Evolutionary conservation across 2,888 invertebrate genomes (phyloP).

Genomic region (Hirtodrosophila trivittata): DNA sequence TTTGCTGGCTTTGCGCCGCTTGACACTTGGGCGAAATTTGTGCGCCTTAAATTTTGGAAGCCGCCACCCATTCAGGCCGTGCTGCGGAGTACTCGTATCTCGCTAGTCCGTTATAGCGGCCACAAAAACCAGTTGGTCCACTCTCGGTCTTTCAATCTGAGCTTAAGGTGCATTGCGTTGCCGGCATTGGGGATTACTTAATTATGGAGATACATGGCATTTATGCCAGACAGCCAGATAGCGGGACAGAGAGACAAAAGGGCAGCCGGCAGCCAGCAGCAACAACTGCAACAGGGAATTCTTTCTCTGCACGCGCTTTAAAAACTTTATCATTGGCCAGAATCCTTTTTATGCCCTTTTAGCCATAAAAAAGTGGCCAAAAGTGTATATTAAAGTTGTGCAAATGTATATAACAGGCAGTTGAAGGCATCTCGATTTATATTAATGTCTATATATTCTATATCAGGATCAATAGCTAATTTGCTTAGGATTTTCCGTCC

Average conservation of each 20-base stretch:
- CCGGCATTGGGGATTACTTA: slow-evolving; percentile 68
- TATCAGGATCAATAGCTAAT: too few relatives aligned
- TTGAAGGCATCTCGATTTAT: too few relatives aligned
- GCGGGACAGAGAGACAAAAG: slow-evolving; percentile 6
- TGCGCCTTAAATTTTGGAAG: slow-evolving; percentile 59
- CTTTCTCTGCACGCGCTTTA: slow-evolving; percentile 8
- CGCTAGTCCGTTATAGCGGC: slow-evolving; percentile 56
- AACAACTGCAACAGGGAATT: slow-evolving; percentile 17
- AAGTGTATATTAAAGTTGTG: not conserved
- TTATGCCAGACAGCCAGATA: slow-evolving; percentile 4
- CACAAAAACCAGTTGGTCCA: slow-evolving; percentile 61
- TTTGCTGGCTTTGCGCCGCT: slow-evolving; percentile 26
- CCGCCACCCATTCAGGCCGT: slow-evolving; percentile 45
- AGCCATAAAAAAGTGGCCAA: not conserved
- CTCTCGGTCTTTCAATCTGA: slow-evolving; percentile 43
- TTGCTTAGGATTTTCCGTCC: too few relatives aligned
- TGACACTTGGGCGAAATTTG: slow-evolving; percentile 41
- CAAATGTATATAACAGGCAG: too few relatives aligned
- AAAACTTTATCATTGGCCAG: slow-evolving; percentile 28
- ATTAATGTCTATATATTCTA: too few relatives aligned
- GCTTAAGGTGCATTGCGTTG: slow-evolving; percentile 67
- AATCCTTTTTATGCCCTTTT: slow-evolving; percentile 18
- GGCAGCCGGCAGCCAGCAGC: slow-evolving; percentile 3
- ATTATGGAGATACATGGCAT: slow-evolving; percentile 63
- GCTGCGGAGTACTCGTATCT: slow-evolving; percentile 26